Evolutionary conservation across 2,888 invertebrate genomes (phyloP).

Genomic region (Brenthis hecate): DNA sequence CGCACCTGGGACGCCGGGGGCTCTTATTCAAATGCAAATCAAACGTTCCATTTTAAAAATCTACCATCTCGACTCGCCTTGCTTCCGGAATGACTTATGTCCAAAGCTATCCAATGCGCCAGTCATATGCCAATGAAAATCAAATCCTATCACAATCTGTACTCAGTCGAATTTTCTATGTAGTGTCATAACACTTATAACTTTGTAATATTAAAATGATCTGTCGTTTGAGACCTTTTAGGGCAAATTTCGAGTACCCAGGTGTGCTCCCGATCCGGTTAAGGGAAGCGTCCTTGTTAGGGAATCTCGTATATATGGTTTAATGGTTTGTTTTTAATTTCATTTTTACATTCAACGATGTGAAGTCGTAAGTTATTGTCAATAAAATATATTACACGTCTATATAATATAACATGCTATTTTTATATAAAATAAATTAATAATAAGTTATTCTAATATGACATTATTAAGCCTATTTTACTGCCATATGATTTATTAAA

Average conservation of each 20-base stretch:
- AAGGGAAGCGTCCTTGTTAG: slow-evolving; percentile 81
- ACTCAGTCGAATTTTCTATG: slow-evolving; percentile 45
- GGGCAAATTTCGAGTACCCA: slow-evolving; percentile 80
- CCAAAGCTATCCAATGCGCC: slow-evolving; percentile 61
- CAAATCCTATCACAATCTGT: slow-evolving; percentile 38
- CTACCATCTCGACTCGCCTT: slow-evolving; percentile 79
- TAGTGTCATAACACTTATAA: slow-evolving; percentile 44
- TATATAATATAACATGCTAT: slow-evolving; percentile 20
- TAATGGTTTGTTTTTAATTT: slow-evolving; percentile 83
- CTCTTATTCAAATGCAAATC: slow-evolving; percentile 83
- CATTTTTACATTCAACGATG: slow-evolving; percentile 73
- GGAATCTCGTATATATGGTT: slow-evolving; percentile 79
- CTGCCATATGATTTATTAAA: no score
- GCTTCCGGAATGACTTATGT: slow-evolving; percentile 80
- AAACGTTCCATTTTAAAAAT: slow-evolving; percentile 83
- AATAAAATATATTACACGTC: slow-evolving; percentile 54
- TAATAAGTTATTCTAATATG: slow-evolving; percentile 2
- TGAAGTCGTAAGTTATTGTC: slow-evolving; percentile 72
- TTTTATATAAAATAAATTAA: slow-evolving; percentile 13
- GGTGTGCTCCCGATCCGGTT: slow-evolving; percentile 83
- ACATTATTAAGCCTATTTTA: background rate
- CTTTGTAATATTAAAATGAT: slow-evolving; percentile 44
- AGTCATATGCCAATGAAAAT: slow-evolving; percentile 45
- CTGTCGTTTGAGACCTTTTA: slow-evolving; percentile 80
- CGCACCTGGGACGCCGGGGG: slow-evolving; percentile 81